Percentiles rank a stretch among this genome's conserved stretches.
These are phyloP conservation scores for Limnephilus marmoratus DNA, from an alignment of 2,888 invertebrate genomes.

Conservation along the genomic window DNA sequence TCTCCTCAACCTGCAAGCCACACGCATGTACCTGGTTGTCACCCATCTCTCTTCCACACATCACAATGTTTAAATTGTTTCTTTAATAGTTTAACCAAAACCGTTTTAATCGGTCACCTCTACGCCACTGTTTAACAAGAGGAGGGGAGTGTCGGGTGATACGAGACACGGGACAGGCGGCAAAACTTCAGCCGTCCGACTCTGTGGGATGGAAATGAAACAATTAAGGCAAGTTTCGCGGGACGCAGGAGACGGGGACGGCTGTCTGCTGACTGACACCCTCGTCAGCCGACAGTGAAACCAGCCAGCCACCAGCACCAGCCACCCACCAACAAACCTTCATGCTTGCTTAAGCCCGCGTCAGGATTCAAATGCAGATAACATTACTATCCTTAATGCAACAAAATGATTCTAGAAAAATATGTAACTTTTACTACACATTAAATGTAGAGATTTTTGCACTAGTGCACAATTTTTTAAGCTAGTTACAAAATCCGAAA, in stretches of 20 bases:
- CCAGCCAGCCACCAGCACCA: background rate
- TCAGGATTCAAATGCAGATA: background rate
- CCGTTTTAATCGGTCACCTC: background rate
- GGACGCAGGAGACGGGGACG: constrained; percentile 29
- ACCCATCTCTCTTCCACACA: background rate
- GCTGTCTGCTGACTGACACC: constrained; percentile 55
- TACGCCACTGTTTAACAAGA: background rate
- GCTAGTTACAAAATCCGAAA: too few species aligned
- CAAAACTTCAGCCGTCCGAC: constrained; percentile 35
- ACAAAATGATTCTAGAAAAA: background rate
- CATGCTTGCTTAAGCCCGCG: constrained; percentile 13
- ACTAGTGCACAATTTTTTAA: too few species aligned
- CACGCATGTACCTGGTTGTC: too few species aligned
- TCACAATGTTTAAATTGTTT: background rate
- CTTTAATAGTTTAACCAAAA: too few species aligned
- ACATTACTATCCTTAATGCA: background rate
- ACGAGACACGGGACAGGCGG: constrained; percentile 26
- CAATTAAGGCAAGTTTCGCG: constrained; percentile 54
- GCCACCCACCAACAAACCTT: background rate
- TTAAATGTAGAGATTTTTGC: too few species aligned
- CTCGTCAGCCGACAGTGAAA: constrained; percentile 31
- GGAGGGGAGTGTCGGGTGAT: background rate
- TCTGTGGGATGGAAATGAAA: constrained; percentile 52
- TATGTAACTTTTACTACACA: background rate
- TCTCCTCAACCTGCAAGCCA: too few species aligned